Percentiles rank a stretch among this genome's conserved stretches.
Conservation (phyloP, 1,140 invertebrate genomes). For the Papilio xuthus region DNA sequence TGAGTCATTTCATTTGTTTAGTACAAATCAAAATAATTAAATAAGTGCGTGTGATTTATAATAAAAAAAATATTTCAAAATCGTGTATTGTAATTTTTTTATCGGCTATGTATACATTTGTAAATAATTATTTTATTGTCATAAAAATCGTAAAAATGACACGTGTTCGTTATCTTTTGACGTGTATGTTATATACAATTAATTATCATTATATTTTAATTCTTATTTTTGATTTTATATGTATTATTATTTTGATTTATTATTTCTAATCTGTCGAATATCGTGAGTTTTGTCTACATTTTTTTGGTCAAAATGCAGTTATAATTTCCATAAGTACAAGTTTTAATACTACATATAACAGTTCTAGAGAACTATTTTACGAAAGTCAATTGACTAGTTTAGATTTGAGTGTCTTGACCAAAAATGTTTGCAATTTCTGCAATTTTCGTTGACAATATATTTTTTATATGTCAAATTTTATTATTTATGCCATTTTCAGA, state of each 20-base stretch:
- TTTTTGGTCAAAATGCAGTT: not conserved
- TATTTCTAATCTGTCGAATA: not conserved
- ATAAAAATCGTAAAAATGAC: not conserved
- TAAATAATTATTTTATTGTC: slow-evolving; percentile 8
- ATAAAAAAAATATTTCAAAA: slow-evolving; percentile 22
- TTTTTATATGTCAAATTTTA: not conserved
- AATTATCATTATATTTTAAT: not conserved
- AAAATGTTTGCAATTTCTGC: not conserved
- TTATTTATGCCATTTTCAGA: not conserved
- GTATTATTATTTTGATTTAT: not conserved
- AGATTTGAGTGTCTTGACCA: not conserved
- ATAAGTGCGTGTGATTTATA: not conserved
- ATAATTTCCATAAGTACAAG: not conserved
- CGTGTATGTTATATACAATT: not conserved
- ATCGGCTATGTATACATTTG: not conserved
- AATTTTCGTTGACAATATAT: too few species aligned
- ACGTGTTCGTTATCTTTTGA: slow-evolving; percentile 2
- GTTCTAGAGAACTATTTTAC: not conserved
- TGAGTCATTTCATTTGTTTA: not conserved
- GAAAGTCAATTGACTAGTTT: too few species aligned
- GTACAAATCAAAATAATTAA: not conserved
- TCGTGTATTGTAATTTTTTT: slow-evolving; percentile 3
- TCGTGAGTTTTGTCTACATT: not conserved
- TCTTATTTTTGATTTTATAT: not conserved
- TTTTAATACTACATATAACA: not conserved